Evolutionary conservation across 2,888 invertebrate species (phyloP), one percentile per base, ranked within the genome.

Genomic region (Drosophila subsilvestris): DNA sequence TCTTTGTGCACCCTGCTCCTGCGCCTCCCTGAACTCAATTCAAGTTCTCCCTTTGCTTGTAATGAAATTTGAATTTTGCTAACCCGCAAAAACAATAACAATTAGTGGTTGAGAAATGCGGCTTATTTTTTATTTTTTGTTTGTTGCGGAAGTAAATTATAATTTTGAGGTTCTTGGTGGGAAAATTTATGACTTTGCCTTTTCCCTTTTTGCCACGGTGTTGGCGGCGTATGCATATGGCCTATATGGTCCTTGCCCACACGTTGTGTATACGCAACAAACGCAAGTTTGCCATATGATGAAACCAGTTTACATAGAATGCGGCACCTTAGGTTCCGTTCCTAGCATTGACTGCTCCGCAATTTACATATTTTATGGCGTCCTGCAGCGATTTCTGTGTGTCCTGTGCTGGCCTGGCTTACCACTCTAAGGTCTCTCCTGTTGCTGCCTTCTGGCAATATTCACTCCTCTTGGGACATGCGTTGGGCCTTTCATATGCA

Each of bases 1-100:
- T 71, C 53, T 43, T 66, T 63, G 27, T 61, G 48, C 25, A 9
- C 9, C 27, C 9, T 8, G 1, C 27, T 0, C 27, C 27, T 9
- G 3, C 5, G 5, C 14, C 37, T 2, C 14, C 20, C 47, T 53
- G 43, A 79, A 63, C 71, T 65, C 66, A 74, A 69, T 84, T 74
- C 63, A 70, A 78, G 78, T 84, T 82, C 75, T 69, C 53, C 69
- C 62, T 59, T 74, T 49, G 63, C 63, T 37, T n/a, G 48, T 63
- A 72, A 71, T 71, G 73, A 86, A 84, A 81, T 81, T 86, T 86
- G 81, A 85, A 86, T 82, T 82, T 74, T 65, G 83, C 80, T 68
- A 70, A 57, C 56, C 55, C 62, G 54, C 56, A 66, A 37, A 60
- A 76, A 63, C 59, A 65, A 57, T 59, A 49, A 53, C 49, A 63